Evolutionary conservation across 2,797 vertebrate species (phyloP).

Genomic region (Arrhamphus sclerolepis): DNA sequence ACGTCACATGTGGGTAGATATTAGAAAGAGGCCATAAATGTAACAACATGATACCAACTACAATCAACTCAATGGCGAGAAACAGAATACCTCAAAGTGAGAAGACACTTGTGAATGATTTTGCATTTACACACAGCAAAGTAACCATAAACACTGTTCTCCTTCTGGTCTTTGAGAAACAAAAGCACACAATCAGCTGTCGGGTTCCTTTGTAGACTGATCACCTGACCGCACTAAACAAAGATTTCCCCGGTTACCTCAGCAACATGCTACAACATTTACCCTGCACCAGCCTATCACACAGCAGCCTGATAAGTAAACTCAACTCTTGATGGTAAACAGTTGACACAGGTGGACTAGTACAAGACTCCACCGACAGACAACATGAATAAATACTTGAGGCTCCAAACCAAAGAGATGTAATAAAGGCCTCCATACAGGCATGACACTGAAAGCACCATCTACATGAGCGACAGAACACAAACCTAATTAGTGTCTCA

Average conservation of each 20-base stretch:
- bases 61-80: too few relatives aligned
- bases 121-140: too few relatives aligned
- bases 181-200: slow-evolving; percentile 58
- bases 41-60: too few relatives aligned
- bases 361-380: slow-evolving; percentile 16
- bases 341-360: slow-evolving; percentile 37
- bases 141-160: background rate
- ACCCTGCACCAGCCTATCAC: slow-evolving; percentile 37
- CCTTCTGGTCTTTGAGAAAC: slow-evolving; percentile 50
- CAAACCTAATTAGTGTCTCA: slow-evolving; percentile 54
- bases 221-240: slow-evolving; percentile 59
- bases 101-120: too few relatives aligned
- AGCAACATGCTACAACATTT: slow-evolving; percentile 66
- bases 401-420: slow-evolving; percentile 3
- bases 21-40: too few relatives aligned
- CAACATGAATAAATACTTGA: slow-evolving; percentile 18
- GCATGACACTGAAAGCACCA: slow-evolving; percentile 9
- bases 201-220: slow-evolving; percentile 31
- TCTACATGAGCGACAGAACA: slow-evolving; percentile 38
- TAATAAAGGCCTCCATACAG: background rate
- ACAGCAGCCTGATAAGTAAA: slow-evolving; percentile 49
- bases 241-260: slow-evolving; percentile 60
- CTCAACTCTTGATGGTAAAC: slow-evolving; percentile 24
- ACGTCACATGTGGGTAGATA: background rate
- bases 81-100: too few relatives aligned